Conservation (phyloP, 2,113 vertebrate species). For the Lasiurus cinereus region DNA sequence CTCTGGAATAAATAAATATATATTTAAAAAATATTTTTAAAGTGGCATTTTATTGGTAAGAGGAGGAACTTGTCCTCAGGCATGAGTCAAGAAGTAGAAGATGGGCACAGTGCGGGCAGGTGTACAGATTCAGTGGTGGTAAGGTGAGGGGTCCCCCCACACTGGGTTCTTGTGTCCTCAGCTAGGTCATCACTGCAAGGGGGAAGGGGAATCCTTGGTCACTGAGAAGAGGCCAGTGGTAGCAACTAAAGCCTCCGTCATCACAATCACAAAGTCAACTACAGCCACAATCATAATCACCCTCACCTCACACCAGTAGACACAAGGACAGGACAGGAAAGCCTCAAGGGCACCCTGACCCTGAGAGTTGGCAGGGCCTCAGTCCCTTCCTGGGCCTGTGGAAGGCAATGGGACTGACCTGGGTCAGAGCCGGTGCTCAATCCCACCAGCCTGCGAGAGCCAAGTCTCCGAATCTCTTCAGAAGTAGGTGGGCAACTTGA, state of each 20-base stretch:
- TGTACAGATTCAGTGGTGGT: background rate
- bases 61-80: background rate
- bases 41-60: background rate
- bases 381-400: background rate
- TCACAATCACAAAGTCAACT: background rate
- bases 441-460: background rate
- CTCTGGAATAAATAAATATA: too few species aligned
- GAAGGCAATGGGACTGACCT: background rate
- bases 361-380: background rate
- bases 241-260: background rate
- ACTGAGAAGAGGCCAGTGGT: background rate
- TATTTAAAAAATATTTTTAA: too few species aligned
- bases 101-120: too few species aligned
- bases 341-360: background rate
- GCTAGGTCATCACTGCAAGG: background rate
- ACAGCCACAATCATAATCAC: background rate
- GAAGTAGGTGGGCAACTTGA: background rate
- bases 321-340: background rate
- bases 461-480: rapidly evolving
- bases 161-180: background rate
- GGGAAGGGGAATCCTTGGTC: background rate
- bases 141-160: background rate
- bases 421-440: background rate
- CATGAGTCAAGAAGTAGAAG: background rate
- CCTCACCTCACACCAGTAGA: background rate